A percentile compares a stretch with the other conserved stretches of the same genome.
Evolutionary conservation across 2,113 vertebrate genomes (phyloP).

Genomic region (Chunga burmeisteri): DNA sequence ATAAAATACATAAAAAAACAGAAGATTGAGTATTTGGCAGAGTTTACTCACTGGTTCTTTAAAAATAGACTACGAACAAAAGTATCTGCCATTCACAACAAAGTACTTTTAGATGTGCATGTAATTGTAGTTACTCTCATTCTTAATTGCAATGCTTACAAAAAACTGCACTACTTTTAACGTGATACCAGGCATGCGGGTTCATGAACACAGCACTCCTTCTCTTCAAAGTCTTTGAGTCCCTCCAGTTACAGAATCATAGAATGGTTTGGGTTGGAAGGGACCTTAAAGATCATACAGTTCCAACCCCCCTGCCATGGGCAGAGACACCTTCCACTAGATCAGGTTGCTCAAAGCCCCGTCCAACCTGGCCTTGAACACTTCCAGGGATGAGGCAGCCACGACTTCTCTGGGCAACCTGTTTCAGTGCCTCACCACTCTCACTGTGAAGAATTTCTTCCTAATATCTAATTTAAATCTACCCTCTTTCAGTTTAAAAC

Average conservation of each 20-base stretch:
- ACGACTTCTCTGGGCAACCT: neutral
- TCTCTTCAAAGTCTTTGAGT: neutral
- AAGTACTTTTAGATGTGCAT: neutral
- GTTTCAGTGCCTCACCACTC: neutral
- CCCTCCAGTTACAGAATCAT: neutral
- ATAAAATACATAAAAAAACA: neutral
- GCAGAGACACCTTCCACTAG: neutral
- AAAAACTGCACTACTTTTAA: neutral
- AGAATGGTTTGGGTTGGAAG: neutral
- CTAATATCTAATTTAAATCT: neutral
- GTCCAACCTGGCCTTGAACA: neutral
- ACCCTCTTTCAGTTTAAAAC: neutral
- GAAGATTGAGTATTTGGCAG: neutral
- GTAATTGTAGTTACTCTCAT: neutral
- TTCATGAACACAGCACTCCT: neutral
- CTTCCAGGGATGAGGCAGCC: neutral
- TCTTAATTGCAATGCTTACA: neutral
- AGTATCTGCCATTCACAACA: neutral
- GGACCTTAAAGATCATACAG: neutral
- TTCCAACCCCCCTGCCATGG: neutral
- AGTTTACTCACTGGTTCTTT: neutral
- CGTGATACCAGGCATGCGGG: rapidly evolving
- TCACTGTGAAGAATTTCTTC: neutral
- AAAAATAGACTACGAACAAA: neutral
- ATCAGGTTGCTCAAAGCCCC: neutral